Base-by-base conservation (phyloP, 2,113 vertebrate genomes). In the Barnardius zonarius region DNA sequence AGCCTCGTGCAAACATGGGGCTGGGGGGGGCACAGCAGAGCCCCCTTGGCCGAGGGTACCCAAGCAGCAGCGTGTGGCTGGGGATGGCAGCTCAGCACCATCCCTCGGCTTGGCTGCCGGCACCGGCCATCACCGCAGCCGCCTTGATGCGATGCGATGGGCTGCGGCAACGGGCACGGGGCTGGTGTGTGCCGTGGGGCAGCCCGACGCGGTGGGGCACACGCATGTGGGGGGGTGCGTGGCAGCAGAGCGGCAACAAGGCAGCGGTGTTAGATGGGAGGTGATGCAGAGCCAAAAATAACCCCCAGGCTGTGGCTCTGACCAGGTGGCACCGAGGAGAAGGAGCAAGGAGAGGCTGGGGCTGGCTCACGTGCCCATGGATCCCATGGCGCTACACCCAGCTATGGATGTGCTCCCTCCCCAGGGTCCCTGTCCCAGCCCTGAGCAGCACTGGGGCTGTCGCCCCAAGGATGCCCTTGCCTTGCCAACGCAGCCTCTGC, bases 231-330 rank as follows among this genome's bases (percentile, higher is more conserved):
- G 33, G 14, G 61, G 55, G 16, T 27, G 72, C 1, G 2, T 49
- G 95, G 83, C 85, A 44, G 85, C 55, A 83, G 81, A 43, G 84
- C 0, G 14, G 76, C 20, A 5, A 5, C 1, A 23, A 88, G 86
- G 91, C 11, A 4, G 86, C 63, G 7, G 85, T 31, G 4, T 59
- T 48, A 27, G 83, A 80, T 69, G 93, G 73, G 84, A 59, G 91
- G 77, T 70, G 93, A 89, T 95, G 92, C 95, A 95, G 96, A 96
- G 90, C 92, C 93, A 94, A 96, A 96, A 96, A 96, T 92, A 96
- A 91, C 68, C 76, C 94, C 91, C 31, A 0, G 51, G 87, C 93
- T 86, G 90, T 20, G 0, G 81, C 92, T 95, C 69, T 33, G 84
- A 46, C 83, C 84, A 37, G 86, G 77, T 52, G 66, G 49, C 2